A percentile compares a stretch with the other conserved stretches of the same genome.
phyloP scores from a whole-genome alignment of 2,888 invertebrate genomes.

The Orthosia incerta region DNA sequence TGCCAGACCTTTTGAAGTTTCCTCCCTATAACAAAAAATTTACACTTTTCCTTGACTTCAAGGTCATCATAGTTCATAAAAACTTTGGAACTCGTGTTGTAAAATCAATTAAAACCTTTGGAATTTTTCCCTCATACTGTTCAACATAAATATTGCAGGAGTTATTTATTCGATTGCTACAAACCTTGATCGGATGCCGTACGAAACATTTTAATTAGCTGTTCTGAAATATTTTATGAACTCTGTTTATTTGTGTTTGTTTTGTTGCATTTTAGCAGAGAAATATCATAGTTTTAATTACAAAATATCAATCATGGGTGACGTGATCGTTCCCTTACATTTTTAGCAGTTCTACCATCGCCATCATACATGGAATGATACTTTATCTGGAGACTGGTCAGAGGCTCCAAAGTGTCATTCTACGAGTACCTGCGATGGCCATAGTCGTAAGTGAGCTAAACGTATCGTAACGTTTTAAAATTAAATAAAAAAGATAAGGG shows the following conservation, averaged over 20 bases:
- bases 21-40: background rate
- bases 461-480: too few species aligned
- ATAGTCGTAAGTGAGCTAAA: too few species aligned
- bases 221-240: slow-evolving; percentile 13
- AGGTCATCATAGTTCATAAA: slow-evolving; percentile 14
- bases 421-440: too few species aligned
- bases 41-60: background rate
- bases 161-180: slow-evolving; percentile 31
- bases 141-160: slow-evolving; percentile 7
- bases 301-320: background rate
- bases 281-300: background rate
- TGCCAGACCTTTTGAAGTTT: too few species aligned
- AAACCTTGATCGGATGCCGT: background rate
- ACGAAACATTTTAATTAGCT: slow-evolving; percentile 28
- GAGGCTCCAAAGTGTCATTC: too few species aligned
- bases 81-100: slow-evolving; percentile 22
- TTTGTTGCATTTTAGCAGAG: background rate
- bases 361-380: too few species aligned
- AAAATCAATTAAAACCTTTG: slow-evolving; percentile 23
- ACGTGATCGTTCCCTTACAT: too few species aligned
- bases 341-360: too few species aligned
- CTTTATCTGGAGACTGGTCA: too few species aligned
- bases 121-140: background rate
- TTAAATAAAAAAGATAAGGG: too few species aligned
- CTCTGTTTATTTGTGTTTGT: background rate